These are phyloP conservation scores for Lepidochitona cinerea DNA, from an alignment of 2,888 invertebrate species.

Conservation along the genomic window DNA sequence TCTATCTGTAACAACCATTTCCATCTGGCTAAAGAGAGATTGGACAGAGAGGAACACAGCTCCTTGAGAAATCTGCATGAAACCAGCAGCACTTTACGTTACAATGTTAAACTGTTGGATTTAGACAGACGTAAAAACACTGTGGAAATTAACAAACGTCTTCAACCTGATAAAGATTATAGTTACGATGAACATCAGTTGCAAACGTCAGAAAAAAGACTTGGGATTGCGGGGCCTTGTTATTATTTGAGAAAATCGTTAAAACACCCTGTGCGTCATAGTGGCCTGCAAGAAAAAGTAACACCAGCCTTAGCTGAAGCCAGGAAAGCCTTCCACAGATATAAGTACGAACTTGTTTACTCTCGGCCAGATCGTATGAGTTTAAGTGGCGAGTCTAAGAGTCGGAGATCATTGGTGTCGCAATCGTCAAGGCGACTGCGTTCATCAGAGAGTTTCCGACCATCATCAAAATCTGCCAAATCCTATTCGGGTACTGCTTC, in stretches of 20 bases:
- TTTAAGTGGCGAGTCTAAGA: not conserved
- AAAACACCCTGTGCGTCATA: not conserved
- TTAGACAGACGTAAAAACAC: conserved; percentile 55
- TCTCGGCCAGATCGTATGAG: not conserved
- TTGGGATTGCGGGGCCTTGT: conserved; percentile 42
- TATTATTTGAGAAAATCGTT: conserved; percentile 30
- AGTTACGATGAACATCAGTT: conserved; percentile 56
- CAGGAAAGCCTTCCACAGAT: conserved; percentile 34
- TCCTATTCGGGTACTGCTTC: not conserved
- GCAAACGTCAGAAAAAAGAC: conserved; percentile 30
- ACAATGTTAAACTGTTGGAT: conserved; percentile 60
- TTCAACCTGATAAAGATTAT: conserved; percentile 53
- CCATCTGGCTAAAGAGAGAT: conserved; percentile 31
- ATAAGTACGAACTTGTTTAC: not conserved
- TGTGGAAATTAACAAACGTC: conserved; percentile 49
- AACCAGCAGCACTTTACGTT: conserved; percentile 48
- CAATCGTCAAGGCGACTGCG: not conserved
- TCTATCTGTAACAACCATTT: conserved; percentile 60
- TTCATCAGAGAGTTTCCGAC: not conserved
- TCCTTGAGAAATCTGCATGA: conserved; percentile 48
- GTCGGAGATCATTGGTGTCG: not conserved
- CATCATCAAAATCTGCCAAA: not conserved
- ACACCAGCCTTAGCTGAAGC: conserved; percentile 53
- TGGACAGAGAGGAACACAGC: conserved; percentile 45
- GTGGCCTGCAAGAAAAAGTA: not conserved